A percentile compares a stretch with the other conserved stretches of the same genome.
phyloP scores from a whole-genome alignment of 2,888 invertebrate species.

The Troides helena region DNA sequence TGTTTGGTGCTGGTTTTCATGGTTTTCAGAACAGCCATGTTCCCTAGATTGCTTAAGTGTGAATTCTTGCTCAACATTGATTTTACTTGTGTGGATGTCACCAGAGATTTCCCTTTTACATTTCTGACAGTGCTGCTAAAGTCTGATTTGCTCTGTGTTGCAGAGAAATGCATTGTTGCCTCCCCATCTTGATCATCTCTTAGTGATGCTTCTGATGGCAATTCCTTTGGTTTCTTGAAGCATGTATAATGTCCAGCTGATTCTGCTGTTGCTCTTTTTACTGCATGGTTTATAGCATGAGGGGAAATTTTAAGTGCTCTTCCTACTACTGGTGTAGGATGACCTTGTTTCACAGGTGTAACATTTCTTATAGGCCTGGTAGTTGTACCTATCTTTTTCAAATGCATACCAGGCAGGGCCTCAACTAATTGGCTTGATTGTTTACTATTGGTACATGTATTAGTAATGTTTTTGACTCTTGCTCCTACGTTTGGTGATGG shows the following conservation, averaged over 20 bases:
- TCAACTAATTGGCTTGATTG: conserved; percentile 52
- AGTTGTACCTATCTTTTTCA: conserved; percentile 39
- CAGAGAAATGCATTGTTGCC: conserved; percentile 46
- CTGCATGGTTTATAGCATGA: conserved; percentile 42
- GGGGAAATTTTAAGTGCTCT: conserved; percentile 61
- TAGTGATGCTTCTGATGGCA: conserved; percentile 49
- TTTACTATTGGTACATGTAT: conserved; percentile 36
- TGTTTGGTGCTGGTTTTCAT: conserved; percentile 61
- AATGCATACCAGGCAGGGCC: conserved; percentile 43
- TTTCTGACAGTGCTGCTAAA: conserved; percentile 55
- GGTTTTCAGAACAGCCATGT: conserved; percentile 58
- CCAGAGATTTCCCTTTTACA: conserved; percentile 55
- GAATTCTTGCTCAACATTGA: conserved; percentile 56
- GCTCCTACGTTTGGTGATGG: conserved; percentile 46
- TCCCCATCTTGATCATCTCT: conserved; percentile 39
- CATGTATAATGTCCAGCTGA: conserved; percentile 58
- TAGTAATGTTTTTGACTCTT: conserved; percentile 44
- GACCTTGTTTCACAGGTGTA: conserved; percentile 39
- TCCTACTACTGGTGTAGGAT: conserved; percentile 42
- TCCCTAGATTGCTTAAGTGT: conserved; percentile 57
- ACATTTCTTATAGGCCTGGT: conserved; percentile 45
- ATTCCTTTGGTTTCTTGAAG: conserved; percentile 70
- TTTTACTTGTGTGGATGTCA: conserved; percentile 59
- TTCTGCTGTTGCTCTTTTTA: conserved; percentile 54
- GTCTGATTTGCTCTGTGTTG: conserved; percentile 54